Conservation (phyloP, 2,797 vertebrate species). For the Lacerta viridis region DNA sequence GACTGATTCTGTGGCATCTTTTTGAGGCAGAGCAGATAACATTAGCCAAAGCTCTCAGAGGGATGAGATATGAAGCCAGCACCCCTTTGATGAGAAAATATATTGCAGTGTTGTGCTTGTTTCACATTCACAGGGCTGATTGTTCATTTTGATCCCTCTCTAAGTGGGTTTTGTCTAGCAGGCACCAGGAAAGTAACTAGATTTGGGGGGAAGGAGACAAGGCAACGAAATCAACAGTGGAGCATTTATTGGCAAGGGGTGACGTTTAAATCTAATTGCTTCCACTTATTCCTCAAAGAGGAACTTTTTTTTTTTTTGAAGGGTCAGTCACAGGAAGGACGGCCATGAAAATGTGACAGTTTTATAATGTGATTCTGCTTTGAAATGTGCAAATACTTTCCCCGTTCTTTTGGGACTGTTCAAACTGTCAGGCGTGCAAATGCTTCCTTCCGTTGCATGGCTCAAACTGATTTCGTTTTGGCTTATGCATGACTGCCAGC, state of each 20-base stretch:
- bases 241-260: slow-evolving; percentile 31
- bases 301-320: background rate
- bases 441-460: background rate
- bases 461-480: slow-evolving; percentile 5
- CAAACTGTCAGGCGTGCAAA: slow-evolving; percentile 16
- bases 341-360: slow-evolving; percentile 28
- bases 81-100: slow-evolving; percentile 8
- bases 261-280: slow-evolving; percentile 46
- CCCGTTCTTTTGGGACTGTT: background rate
- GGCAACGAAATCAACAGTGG: slow-evolving; percentile 8
- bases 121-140: slow-evolving; percentile 24
- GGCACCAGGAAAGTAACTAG: slow-evolving; percentile 33
- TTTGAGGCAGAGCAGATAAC: slow-evolving; percentile 23
- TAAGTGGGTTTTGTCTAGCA: slow-evolving; percentile 38
- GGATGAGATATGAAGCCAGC: background rate
- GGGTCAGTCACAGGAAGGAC: slow-evolving; percentile 34
- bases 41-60: background rate
- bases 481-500: slow-evolving; percentile 25
- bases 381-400: slow-evolving; percentile 10
- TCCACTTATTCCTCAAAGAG: slow-evolving; percentile 37
- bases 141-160: slow-evolving; percentile 30
- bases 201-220: slow-evolving; percentile 27
- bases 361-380: slow-evolving; percentile 39
- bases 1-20: slow-evolving; percentile 15
- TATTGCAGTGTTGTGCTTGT: slow-evolving; percentile 5